These are phyloP conservation scores for Maniola hyperantus DNA, from an alignment of 2,888 invertebrate genomes.

Conservation along the genomic window DNA sequence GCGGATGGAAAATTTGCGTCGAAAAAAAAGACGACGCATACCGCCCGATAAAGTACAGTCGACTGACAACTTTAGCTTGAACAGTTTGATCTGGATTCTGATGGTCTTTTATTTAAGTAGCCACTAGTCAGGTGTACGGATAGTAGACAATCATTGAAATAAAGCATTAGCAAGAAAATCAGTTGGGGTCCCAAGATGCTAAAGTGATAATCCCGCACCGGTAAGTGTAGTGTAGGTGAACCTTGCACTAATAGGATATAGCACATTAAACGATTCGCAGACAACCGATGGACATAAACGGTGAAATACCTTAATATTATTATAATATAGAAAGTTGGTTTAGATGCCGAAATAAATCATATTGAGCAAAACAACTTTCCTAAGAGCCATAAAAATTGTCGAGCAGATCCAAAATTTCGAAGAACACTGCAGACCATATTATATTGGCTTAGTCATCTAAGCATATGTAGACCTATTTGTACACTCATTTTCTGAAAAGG, in stretches of 20 bases:
- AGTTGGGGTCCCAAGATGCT: no score
- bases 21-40: not conserved
- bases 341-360: not conserved
- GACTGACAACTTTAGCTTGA: not conserved
- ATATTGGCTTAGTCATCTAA: constrained; percentile 8
- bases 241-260: no score
- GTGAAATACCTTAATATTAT: not conserved
- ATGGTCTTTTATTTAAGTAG: not conserved
- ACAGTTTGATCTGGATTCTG: not conserved
- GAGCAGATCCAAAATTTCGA: not conserved
- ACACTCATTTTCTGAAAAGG: constrained; percentile 25
- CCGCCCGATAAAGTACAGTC: not conserved
- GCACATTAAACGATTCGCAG: no score
- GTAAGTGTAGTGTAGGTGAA: no score
- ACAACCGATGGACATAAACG: no score
- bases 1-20: not conserved
- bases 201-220: no score
- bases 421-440: not conserved
- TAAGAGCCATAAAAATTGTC: not conserved
- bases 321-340: not conserved
- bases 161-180: no score
- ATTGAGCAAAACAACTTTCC: not conserved
- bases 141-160: no score
- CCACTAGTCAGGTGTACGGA: not conserved
- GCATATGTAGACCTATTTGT: constrained; percentile 8